These are phyloP conservation scores for Napeogenes sylphis DNA, from an alignment of 2,888 invertebrate genomes.

Conservation along the genomic window DNA sequence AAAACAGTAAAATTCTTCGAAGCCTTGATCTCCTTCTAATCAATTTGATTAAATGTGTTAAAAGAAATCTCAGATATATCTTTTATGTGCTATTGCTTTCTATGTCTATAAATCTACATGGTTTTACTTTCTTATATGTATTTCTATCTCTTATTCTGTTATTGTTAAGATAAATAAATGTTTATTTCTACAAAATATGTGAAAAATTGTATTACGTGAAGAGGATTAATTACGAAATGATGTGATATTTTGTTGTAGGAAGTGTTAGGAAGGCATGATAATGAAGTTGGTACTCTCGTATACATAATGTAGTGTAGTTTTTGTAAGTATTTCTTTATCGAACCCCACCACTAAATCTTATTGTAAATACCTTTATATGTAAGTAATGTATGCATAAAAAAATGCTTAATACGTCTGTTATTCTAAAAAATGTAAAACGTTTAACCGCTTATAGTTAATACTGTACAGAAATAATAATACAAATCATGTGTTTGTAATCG, in stretches of 20 bases:
- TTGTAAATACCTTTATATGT: constrained; percentile 21
- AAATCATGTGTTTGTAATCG: no score
- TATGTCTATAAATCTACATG: constrained; percentile 11
- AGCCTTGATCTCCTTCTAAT: constrained; percentile 27
- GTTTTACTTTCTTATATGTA: constrained; percentile 8
- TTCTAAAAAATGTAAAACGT: no score
- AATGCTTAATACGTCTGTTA: no score
- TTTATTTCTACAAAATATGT: constrained; percentile 6
- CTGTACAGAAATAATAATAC: no score
- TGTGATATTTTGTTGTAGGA: constrained; percentile 50
- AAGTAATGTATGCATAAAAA: constrained; percentile 10
- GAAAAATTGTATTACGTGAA: constrained; percentile 9
- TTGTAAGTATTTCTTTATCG: constrained; percentile 23
- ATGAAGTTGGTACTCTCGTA: constrained; percentile 16
- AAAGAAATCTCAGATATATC: constrained; percentile 25
- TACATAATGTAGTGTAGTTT: constrained; percentile 14
- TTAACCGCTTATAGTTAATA: no score
- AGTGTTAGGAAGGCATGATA: constrained; percentile 12
- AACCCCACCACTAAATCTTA: constrained; percentile 26
- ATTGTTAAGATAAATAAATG: constrained; percentile 8
- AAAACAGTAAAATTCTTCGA: constrained; percentile 13
- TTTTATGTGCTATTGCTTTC: constrained; percentile 11
- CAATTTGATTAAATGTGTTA: constrained; percentile 18
- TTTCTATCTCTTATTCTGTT: constrained; percentile 10
- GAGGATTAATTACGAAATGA: constrained; percentile 28